These are phyloP conservation scores for Molossus alvarezi DNA, from an alignment of 2,797 vertebrate species.

Conservation along the genomic window DNA sequence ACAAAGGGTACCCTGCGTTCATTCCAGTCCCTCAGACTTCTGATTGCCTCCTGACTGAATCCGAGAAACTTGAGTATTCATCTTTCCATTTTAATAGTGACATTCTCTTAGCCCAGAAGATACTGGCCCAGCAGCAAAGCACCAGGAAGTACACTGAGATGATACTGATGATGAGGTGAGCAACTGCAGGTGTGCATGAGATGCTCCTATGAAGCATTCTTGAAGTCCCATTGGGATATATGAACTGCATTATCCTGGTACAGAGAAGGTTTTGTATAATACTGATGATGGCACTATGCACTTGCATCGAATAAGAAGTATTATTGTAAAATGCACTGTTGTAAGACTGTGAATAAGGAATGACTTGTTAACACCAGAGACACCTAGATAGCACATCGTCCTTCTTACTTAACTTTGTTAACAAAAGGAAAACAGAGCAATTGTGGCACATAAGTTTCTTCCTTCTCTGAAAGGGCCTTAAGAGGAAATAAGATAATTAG, in stretches of 20 bases:
- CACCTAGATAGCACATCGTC: not conserved
- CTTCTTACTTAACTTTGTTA: not conserved
- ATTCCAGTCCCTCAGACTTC: not conserved
- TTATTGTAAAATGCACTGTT: not conserved
- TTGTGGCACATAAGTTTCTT: constrained; percentile 1
- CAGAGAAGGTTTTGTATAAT: not conserved
- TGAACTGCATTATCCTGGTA: accelerated
- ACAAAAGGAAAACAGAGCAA: not conserved
- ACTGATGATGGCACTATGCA: too few species aligned
- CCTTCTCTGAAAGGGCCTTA: not conserved
- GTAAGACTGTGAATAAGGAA: not conserved
- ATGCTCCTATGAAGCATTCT: not conserved
- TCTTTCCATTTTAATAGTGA: constrained; percentile 7
- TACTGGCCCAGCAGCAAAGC: not conserved
- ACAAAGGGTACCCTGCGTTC: not conserved
- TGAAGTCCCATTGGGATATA: too few species aligned
- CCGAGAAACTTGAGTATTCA: not conserved
- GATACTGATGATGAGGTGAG: not conserved
- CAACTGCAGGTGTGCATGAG: not conserved
- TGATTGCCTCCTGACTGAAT: not conserved
- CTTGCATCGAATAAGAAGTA: not conserved
- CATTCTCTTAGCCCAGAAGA: not conserved
- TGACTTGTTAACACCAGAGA: not conserved
- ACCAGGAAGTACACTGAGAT: not conserved
- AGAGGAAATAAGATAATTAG: not conserved